Evolutionary conservation across 2,797 vertebrate species (phyloP).

Genomic region (Melanotaenia maccullochi): DNA sequence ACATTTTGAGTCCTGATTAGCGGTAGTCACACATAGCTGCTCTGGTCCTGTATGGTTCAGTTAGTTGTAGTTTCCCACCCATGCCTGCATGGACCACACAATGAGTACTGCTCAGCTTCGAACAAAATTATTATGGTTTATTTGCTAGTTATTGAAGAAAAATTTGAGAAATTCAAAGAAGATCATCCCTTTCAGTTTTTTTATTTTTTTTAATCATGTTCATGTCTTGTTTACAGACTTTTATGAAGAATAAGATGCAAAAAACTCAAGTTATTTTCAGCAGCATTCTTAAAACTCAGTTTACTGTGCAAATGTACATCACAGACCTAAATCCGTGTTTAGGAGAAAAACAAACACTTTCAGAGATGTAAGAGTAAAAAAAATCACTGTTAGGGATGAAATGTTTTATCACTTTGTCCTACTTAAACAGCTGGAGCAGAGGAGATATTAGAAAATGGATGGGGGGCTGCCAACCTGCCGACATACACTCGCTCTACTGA

Average conservation of each 20-base stretch:
- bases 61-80: no score
- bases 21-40: no score
- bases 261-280: constrained; percentile 5
- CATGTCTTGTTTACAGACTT: background rate
- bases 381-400: constrained; percentile 4
- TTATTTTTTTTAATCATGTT: background rate
- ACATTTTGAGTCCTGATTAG: no score
- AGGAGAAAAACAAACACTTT: constrained; percentile 19
- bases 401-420: constrained; percentile 52
- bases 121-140: no score
- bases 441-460: constrained; percentile 62
- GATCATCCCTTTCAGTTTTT: background rate
- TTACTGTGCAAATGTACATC: constrained; percentile 1
- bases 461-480: constrained; percentile 27
- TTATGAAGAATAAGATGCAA: background rate
- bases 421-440: constrained; percentile 55
- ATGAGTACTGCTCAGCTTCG: no score
- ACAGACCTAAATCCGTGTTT: constrained; percentile 30
- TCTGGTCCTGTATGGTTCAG: no score
- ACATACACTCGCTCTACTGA: constrained; percentile 38
- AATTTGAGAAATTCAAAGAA: no score
- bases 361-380: constrained; percentile 21
- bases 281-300: constrained; percentile 23
- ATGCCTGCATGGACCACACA: no score
- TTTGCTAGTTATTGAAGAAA: no score